A percentile compares a stretch with the other conserved stretches of the same genome.
Evolutionary conservation across 2,888 invertebrate genomes (phyloP).

Genomic region (Troides oblongomaculatus): DNA sequence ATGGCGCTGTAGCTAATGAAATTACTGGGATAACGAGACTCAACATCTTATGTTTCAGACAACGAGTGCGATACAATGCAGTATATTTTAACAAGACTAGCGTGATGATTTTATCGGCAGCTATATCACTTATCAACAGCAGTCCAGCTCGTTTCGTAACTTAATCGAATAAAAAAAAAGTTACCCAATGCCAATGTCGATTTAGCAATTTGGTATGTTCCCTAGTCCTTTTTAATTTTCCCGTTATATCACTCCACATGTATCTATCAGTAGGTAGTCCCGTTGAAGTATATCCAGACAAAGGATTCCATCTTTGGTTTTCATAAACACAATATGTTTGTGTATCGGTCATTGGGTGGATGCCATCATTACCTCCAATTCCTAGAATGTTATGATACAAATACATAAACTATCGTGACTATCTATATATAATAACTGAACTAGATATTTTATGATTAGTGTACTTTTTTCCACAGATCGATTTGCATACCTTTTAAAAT

Average conservation of each 20-base stretch:
- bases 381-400: constrained; percentile 42
- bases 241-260: constrained; percentile 95
- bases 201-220: constrained; percentile 92
- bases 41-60: too few relatives aligned
- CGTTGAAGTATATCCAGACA: constrained; percentile 92
- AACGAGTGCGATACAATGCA: too few relatives aligned
- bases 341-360: constrained; percentile 88
- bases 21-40: too few relatives aligned
- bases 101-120: too few relatives aligned
- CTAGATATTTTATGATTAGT: neutral
- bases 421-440: too few relatives aligned
- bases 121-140: too few relatives aligned
- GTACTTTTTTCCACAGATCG: neutral
- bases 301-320: constrained; percentile 96
- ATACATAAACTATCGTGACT: too few relatives aligned
- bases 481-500: constrained; percentile 82
- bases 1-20: too few relatives aligned
- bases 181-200: constrained; percentile 93
- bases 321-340: constrained; percentile 94
- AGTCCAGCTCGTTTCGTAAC: too few relatives aligned
- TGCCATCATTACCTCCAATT: constrained; percentile 67
- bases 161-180: neutral
- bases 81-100: too few relatives aligned
- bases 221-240: constrained; percentile 89
- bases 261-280: constrained; percentile 92